Evolutionary conservation across 2,888 invertebrate genomes (phyloP), one percentile per base, ranked within the genome.

Genomic region (Acrobasis repandana): DNA sequence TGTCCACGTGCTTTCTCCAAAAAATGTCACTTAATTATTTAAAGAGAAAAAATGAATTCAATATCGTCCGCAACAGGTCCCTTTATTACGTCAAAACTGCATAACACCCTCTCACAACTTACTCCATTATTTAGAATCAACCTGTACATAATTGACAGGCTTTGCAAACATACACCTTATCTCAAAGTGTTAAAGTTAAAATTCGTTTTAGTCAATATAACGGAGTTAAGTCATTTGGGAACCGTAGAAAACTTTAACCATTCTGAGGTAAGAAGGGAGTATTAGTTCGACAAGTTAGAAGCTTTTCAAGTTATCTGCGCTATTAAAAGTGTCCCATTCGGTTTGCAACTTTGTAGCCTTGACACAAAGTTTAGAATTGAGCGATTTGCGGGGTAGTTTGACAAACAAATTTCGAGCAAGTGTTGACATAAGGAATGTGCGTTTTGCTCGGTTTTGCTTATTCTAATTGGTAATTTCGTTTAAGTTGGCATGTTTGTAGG

Each of bases 251-350:
- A 88, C 82, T 87, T 86, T 76, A 77, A 77, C 86, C 85, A 85
- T 88, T 88, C 86, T 80, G 85, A 83, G 86, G 88, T 82, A 83
- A 82, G 85, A 83, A 86, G 83, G 82, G 86, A 75, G 82, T 86
- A 87, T 88, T 88, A 88, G 88, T 88, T 87, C 84, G 85, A 87
- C 86, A 87, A 87, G 82, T 86, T 82, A 79, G 86, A 77, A 76
- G 81, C 82, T 85, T 83, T 83, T 82, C 80, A 74, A 82, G 83
- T 82, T 82, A 86, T 86, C 83, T 83, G 63, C 69, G 71, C 69
- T 69, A 72, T 77, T 80, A 72, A 73, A 71, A 64, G 67, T 61
- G 16, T 58, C 60, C 54, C 63, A 51, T 60, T 64, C 63, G 60
- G 76, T 75, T 73, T 64, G 70, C 58, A 43, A 64, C 75, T 67